Evolutionary conservation across 1,140 invertebrate genomes (phyloP).

Genomic region (Telenomus remus): DNA sequence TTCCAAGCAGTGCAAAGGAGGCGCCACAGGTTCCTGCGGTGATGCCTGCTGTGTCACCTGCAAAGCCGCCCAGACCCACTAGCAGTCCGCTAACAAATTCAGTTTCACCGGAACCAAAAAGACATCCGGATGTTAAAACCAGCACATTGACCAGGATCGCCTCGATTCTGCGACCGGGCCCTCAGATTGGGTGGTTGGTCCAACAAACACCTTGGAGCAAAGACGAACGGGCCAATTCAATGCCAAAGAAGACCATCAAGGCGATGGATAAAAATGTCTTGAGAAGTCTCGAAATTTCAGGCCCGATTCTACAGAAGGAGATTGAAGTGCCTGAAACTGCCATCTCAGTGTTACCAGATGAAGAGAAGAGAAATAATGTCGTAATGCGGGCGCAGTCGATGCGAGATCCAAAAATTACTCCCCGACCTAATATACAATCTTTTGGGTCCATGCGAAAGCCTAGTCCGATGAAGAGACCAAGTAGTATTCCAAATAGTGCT

Average conservation of each 20-base stretch:
- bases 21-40: constrained; percentile 32
- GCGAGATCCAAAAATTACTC: constrained; percentile 78
- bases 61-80: constrained; percentile 59
- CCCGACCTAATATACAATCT: constrained; percentile 80
- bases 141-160: constrained; percentile 83
- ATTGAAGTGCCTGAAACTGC: constrained; percentile 78
- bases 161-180: constrained; percentile 83
- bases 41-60: constrained; percentile 7
- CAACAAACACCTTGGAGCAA: constrained; percentile 59
- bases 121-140: constrained; percentile 65
- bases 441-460: constrained; percentile 87
- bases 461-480: constrained; percentile 77
- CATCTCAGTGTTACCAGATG: constrained; percentile 75
- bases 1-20: constrained; percentile 73
- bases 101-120: constrained; percentile 67
- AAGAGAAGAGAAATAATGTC: constrained; percentile 73
- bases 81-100: constrained; percentile 56
- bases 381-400: constrained; percentile 86
- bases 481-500: constrained; percentile 79
- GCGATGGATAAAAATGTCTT: constrained; percentile 82
- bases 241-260: constrained; percentile 80
- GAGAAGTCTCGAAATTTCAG: constrained; percentile 86
- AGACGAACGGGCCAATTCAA: constrained; percentile 77
- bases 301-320: constrained; percentile 83
- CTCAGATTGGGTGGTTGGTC: constrained; percentile 75